These are phyloP conservation scores for Colius striatus DNA, from an alignment of 2,113 vertebrate genomes.

Conservation along the genomic window DNA sequence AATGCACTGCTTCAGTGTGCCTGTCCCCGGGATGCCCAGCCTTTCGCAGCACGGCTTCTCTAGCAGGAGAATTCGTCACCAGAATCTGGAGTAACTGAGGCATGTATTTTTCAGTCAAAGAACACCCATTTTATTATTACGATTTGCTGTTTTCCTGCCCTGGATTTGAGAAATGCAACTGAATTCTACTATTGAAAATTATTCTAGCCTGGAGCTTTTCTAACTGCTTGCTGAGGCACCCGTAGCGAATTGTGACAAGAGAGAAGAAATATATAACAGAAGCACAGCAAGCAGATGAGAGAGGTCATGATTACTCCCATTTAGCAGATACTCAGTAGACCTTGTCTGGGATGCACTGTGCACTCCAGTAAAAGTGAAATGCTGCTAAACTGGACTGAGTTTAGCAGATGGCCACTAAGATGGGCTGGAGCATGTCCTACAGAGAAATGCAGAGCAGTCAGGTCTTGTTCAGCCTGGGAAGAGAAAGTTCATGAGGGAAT, in stretches of 20 bases:
- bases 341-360: not conserved
- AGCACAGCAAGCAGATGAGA: not conserved
- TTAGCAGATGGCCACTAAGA: not conserved
- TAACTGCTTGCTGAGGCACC: not conserved
- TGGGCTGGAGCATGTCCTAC: not conserved
- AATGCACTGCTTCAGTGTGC: not conserved
- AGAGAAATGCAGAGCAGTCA: not conserved
- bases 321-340: not conserved
- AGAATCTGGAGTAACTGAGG: not conserved
- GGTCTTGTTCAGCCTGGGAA: not conserved
- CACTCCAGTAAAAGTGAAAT: not conserved
- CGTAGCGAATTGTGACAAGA: not conserved
- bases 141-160: not conserved
- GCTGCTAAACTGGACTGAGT: not conserved
- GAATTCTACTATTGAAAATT: not conserved
- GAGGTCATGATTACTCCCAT: not conserved
- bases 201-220: not conserved
- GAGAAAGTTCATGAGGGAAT: not conserved
- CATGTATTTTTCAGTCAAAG: not conserved
- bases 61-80: not conserved
- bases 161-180: not conserved
- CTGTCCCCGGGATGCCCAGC: conserved; percentile 28
- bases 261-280: not conserved
- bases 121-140: not conserved
- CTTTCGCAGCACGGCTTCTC: not conserved